Conservation (phyloP, 1,140 invertebrate genomes). For the Aphidius gifuensis region DNA sequence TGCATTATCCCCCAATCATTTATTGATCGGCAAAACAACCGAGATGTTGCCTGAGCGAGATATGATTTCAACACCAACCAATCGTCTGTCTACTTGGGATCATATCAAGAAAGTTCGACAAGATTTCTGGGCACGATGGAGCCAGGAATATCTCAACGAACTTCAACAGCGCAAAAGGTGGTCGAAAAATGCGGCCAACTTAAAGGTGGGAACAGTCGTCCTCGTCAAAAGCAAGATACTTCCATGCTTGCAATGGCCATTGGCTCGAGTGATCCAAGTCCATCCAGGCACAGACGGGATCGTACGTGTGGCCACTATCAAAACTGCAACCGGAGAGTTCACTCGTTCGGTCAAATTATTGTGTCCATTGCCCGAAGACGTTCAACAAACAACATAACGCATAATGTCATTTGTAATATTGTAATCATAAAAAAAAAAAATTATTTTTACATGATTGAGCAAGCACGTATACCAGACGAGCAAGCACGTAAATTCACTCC, state of each 20-base stretch:
- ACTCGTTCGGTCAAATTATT: too few species aligned
- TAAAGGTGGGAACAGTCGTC: conserved; percentile 21
- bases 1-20: conserved; percentile 11
- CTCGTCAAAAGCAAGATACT: conserved; percentile 28
- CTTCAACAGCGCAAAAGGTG: neutral
- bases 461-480: too few species aligned
- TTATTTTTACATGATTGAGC: too few species aligned
- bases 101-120: conserved; percentile 8
- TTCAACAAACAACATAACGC: too few species aligned
- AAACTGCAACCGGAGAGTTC: conserved; percentile 10
- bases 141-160: conserved; percentile 13
- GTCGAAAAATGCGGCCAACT: neutral
- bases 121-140: conserved; percentile 13
- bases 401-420: too few species aligned
- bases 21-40: conserved; percentile 13
- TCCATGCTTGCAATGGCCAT: conserved; percentile 19
- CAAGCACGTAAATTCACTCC: too few species aligned
- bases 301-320: conserved; percentile 25
- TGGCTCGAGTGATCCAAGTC: conserved; percentile 14
- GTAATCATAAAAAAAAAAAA: too few species aligned
- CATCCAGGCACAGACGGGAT: conserved; percentile 27
- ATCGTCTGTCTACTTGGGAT: conserved; percentile 8
- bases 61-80: neutral
- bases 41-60: conserved; percentile 7
- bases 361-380: too few species aligned